Evolutionary conservation across 2,113 vertebrate genomes (phyloP).

Genomic region (Muntiacus reevesi): DNA sequence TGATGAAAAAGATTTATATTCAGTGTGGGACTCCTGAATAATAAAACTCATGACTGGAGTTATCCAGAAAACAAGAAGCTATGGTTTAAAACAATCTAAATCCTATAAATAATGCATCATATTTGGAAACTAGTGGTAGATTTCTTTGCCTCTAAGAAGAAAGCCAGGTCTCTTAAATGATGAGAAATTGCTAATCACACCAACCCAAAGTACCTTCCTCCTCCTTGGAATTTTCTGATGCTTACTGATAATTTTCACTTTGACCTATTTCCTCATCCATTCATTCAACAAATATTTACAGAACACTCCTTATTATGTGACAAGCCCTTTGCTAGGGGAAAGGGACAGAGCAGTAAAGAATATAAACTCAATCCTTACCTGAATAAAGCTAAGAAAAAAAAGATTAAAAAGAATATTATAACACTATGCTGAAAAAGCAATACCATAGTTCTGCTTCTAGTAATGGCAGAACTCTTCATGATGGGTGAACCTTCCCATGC

Average conservation of each 20-base stretch:
- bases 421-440: not conserved
- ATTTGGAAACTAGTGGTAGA: slow-evolving; percentile 28
- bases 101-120: slow-evolving; percentile 11
- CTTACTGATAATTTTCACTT: slow-evolving; percentile 49
- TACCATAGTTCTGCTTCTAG: not conserved
- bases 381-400: not conserved
- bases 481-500: not conserved
- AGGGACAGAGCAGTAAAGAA: not conserved
- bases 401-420: not conserved
- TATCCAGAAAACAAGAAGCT: slow-evolving; percentile 44
- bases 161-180: slow-evolving; percentile 43
- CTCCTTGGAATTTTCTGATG: not conserved
- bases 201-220: not conserved
- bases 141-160: slow-evolving; percentile 7
- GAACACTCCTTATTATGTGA: not conserved
- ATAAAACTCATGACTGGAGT: slow-evolving; percentile 45
- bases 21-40: slow-evolving; percentile 31
- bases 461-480: slow-evolving; percentile 18
- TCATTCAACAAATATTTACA: slow-evolving; percentile 15
- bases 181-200: slow-evolving; percentile 20
- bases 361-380: not conserved
- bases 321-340: not conserved
- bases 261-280: not conserved
- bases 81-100: slow-evolving; percentile 23
- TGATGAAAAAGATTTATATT: slow-evolving; percentile 53